A percentile compares a stretch with the other conserved stretches of the same genome.
Evolutionary conservation across 2,888 invertebrate genomes (phyloP).

Genomic region (Cephus nigrinus): DNA sequence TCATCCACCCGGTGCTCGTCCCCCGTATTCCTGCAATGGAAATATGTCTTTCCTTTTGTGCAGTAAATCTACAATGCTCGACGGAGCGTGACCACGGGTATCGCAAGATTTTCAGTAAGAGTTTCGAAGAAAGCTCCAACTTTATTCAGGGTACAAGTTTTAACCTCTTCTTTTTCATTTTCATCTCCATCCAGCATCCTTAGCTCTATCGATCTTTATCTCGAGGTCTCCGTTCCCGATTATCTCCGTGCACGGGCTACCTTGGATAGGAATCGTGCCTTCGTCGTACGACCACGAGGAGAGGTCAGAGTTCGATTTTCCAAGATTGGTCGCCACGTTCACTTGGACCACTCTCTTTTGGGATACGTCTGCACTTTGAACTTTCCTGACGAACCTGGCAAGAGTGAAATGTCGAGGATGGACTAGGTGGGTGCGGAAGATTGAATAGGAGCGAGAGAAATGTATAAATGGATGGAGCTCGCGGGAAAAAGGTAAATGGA

Average conservation of each 20-base stretch:
- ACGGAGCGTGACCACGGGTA: neutral
- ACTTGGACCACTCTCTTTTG: neutral
- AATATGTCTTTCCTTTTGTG: neutral
- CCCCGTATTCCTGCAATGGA: neutral
- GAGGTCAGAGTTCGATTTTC: neutral
- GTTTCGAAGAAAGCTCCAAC: neutral
- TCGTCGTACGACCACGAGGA: neutral
- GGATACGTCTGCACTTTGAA: neutral
- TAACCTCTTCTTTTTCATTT: neutral
- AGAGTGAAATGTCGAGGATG: neutral
- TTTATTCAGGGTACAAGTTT: neutral
- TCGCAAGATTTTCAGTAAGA: neutral
- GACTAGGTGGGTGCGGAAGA: neutral
- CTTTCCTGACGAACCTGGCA: neutral
- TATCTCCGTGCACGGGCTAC: neutral
- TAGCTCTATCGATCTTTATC: neutral
- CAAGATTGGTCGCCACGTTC: neutral
- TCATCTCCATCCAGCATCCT: neutral
- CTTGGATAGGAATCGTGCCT: neutral
- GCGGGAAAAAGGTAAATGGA: neutral
- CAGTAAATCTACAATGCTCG: neutral
- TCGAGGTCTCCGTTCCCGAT: neutral
- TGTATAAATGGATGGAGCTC: neutral
- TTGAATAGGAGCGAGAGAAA: neutral
- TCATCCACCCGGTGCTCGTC: neutral